These are phyloP conservation scores for Embidobia sp. DNA, from an alignment of 2,888 invertebrate genomes.

Conservation along the genomic window DNA sequence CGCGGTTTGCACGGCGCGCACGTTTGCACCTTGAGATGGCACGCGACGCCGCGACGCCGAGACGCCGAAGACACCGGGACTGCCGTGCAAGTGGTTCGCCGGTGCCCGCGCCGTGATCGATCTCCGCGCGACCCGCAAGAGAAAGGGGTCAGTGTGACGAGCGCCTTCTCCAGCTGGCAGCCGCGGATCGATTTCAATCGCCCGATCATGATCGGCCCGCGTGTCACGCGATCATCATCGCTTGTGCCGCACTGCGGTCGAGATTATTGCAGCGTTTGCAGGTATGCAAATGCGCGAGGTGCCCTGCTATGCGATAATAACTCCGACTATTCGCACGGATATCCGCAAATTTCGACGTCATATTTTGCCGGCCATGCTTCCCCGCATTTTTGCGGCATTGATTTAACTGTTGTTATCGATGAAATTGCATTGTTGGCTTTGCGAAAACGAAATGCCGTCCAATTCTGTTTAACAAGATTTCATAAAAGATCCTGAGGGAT, in stretches of 20 bases:
- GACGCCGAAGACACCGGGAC: too few species aligned
- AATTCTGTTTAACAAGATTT: too few species aligned
- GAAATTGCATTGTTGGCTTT: neutral
- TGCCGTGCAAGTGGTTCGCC: too few species aligned
- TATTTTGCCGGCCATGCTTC: conserved; percentile 10
- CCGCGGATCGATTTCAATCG: conserved; percentile 40
- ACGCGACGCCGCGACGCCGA: conserved; percentile 32
- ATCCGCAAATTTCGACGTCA: conserved; percentile 2
- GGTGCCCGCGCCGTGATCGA: neutral
- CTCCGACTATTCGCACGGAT: conserved; percentile 2
- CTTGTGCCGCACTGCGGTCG: conserved; percentile 74
- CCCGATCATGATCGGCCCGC: conserved; percentile 72
- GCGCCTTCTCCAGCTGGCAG: conserved; percentile 43
- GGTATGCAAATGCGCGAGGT: conserved; percentile 68
- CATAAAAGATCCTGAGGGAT: too few species aligned
- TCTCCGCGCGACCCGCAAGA: conserved; percentile 16
- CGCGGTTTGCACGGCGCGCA: conserved; percentile 66
- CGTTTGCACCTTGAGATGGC: conserved; percentile 44
- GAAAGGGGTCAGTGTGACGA: conserved; percentile 66
- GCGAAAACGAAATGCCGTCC: neutral
- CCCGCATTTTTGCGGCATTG: conserved; percentile 13
- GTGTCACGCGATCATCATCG: conserved; percentile 69
- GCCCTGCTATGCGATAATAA: conserved; percentile 19
- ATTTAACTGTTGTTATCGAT: neutral
- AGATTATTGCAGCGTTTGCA: conserved; percentile 76